Base-by-base conservation (phyloP, 1,140 invertebrate species). In the Euwallacea similis region DNA sequence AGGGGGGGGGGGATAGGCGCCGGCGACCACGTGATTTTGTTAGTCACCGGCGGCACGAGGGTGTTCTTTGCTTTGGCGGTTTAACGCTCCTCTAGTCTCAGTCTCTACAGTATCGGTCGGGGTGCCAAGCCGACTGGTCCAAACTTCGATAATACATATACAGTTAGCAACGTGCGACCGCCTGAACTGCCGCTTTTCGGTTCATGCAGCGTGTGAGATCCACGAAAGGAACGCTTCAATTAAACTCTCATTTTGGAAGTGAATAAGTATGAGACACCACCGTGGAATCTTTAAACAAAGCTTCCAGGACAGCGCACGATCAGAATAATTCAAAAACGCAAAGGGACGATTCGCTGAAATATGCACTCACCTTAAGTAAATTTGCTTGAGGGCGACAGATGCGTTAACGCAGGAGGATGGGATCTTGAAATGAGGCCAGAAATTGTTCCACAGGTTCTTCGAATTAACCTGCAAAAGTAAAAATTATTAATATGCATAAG, bases 381-480 rank as follows among this genome's bases (percentile, higher is more conserved):
- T 91, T 82, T 93, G 90, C 81, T 96, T 94, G 42, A 97, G 85
- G 62, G 92, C 90, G 53, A 95, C 90, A 61, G 90, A 90, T 64
- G 91, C 92, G 85, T 97, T 97, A 13, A 94, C 88, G 82, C 93
- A 95, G 69, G 88, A 88, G 77, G 87, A 86, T 21, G 93, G 91
- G 16, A 96, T 80, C 71, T 89, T 86, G 80, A 96, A 88, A 66
- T 91, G 88, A 69, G 91, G 88, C 75, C 92, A 86, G 68, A 96
- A 86, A 63, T 88, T 86, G 65, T 92, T 89, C 95, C 95, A 97
- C 60, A 91, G 89, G 76, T 94, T 92, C 76, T 90, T 89, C 76
- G 88, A 87, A 83, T 93, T 94, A 43, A 95, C 91, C 93, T 95
- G 83, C 42, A 55, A 55, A 55, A 41, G 54, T 11, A 7, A 88